Base-by-base conservation (phyloP, 1,140 invertebrate species). In the Drosophila triauraria region DNA sequence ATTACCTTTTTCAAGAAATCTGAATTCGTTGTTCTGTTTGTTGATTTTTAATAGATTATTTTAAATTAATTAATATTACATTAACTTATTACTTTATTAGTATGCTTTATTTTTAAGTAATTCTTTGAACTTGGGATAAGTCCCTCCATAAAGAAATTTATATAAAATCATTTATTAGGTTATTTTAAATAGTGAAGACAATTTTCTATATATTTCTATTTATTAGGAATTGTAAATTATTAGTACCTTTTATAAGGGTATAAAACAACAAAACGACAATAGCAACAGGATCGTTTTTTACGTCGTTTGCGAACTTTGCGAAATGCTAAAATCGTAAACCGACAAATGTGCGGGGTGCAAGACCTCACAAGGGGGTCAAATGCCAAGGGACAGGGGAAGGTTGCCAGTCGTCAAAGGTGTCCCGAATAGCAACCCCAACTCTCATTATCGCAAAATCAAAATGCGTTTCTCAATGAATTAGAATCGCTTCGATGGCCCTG, bases 381-480 rank as follows among this genome's bases (percentile, higher is more conserved):
- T 63, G 15, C 42, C 23, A 25, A 40, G 35, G 35, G 25, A 27
- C 15, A 43, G 23, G 69, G 67, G 60, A 85, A 84, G 82, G 68
- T 59, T 50, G 56, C 32, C 51, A 3, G 51, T 35, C 35, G 59
- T 20, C 38, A 38, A 51, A 65, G 68, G 72, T 64, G 43, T 64
- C 60, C 30, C 17, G 20, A 35, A 23, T 38, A 38, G 42, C 63
- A 43, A 50, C 70, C 23, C 35, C 63, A 44, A 43, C 46, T 27
- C 42, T 67, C 81, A 85, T 85, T 90, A 90, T 90, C 85, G 64
- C 81, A 64, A 90, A 90, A 90, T 90, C 85, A 85, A 90, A 87
- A 90, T 91, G 78, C 65, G 85, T 85, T 91, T 82, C 63, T 82
- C 81, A 80, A 90, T 90, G 85, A 90, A 90, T 90, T 90, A 82